Percentiles rank a stretch among this genome's conserved stretches.
Evolutionary conservation across 2,888 invertebrate genomes (phyloP).

Genomic region (Plemyria rubiginata): DNA sequence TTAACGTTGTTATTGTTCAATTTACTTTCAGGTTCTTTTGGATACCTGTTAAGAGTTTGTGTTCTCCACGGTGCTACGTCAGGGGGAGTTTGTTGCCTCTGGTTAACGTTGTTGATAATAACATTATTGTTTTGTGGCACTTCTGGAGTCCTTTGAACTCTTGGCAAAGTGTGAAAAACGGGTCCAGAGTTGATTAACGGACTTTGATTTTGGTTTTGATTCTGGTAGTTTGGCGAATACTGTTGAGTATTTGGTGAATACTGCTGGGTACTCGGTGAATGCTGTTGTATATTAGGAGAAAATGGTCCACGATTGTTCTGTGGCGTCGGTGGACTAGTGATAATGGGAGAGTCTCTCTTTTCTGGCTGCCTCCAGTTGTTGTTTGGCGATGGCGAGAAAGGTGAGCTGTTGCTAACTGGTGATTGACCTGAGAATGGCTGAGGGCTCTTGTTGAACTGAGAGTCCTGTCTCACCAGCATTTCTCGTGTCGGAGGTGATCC

Average conservation of each 20-base stretch:
- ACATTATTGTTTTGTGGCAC: constrained; percentile 60
- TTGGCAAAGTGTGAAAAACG: constrained; percentile 71
- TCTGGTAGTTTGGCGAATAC: constrained; percentile 59
- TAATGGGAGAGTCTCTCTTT: constrained; percentile 72
- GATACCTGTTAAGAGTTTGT: constrained; percentile 67
- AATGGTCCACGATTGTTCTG: constrained; percentile 64
- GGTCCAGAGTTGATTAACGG: constrained; percentile 57
- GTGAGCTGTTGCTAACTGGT: constrained; percentile 62
- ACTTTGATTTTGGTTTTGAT: constrained; percentile 63
- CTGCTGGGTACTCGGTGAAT: constrained; percentile 36
- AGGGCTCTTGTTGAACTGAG: constrained; percentile 81
- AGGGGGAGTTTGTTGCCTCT: constrained; percentile 55
- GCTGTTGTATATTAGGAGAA: constrained; percentile 51
- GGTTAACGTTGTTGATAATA: constrained; percentile 61
- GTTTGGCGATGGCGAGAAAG: constrained; percentile 74
- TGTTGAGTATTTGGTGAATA: constrained; percentile 51
- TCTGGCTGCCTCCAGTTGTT: constrained; percentile 80
- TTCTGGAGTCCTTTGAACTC: constrained; percentile 67
- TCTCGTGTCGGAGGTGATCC: constrained; percentile 73
- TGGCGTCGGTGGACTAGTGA: constrained; percentile 60
- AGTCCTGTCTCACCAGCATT: constrained; percentile 75
- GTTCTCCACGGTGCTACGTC: constrained; percentile 74
- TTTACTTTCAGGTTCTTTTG: constrained; percentile 61
- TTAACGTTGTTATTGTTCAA: constrained; percentile 61
- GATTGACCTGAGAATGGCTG: constrained; percentile 73